Base-by-base conservation (phyloP, 2,888 invertebrate genomes). In the Invenusta paracnida region DNA sequence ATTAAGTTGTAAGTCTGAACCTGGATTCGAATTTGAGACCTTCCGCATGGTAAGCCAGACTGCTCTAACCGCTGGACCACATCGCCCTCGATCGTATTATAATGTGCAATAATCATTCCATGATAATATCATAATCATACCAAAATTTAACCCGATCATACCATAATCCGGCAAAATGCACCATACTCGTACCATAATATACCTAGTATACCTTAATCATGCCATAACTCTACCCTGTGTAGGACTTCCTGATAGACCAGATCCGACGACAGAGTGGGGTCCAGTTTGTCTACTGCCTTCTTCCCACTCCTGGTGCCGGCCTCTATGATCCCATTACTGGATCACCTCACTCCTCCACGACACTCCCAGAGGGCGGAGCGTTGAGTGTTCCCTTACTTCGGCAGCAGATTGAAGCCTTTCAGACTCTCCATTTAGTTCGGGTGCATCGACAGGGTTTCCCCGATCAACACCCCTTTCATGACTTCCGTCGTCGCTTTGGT, bases 371-470 rank as follows among this genome's bases (percentile, higher is more conserved):
- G 29, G 87, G 88, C 29, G 87, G 89, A 25, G 88, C 88, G 84
- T 93, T 97, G 88, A 96, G 96, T 91, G 94, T 97, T 88, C 96
- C 97, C 85, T 93, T 97, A 86, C 92, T 97, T 82, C 93, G 96
- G 88, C 88, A 89, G 67, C 92, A 91, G 95, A 93, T 97, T 89
- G 94, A 97, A 88, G 96, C 97, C 29, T 94, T 95, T 88, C 96
- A 97, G 93, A 93, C 97, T 85, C 92, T 97, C 88, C 96, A 97
- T 89, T 94, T 96, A 0, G 94, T 96, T 0, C 93, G 97, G 28
- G 93, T 97, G 87, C 95, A 96, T 93, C 96, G 97, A 90, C 95
- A 96, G 91, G 97, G 97, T 29, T 98, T 95, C 92, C 97, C 98
- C 0, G 96, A 96, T 90, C 94, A 95, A 89, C 94, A 97, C 93